Evolutionary conservation across 2,797 vertebrate genomes (phyloP), one percentile per base, ranked within the genome.

Genomic region (Pygocentrus nattereri): DNA sequence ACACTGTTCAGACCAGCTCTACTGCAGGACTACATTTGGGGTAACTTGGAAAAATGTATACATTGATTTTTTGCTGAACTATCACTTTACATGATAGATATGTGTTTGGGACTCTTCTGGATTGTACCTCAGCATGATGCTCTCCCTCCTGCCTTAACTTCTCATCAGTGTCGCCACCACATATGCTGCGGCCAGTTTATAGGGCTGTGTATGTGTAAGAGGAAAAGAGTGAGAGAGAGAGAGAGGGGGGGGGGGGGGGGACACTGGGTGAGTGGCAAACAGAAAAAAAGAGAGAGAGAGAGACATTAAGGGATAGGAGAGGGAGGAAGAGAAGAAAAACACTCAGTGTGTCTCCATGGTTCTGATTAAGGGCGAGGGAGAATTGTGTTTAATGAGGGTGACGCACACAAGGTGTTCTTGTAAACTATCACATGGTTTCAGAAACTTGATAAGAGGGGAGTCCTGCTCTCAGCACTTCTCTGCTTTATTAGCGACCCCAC

Each of bases 371-470:
- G 95, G 89, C 83, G 87, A 76, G 86, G 74, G 93, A 96, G 93
- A 93, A 94, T 95, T 96, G 96, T 95, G 96, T 97, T 96, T 97
- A 97, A 97, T 95, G 95, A 96, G 95, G 91, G 90, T 96, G 95
- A 97, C 93, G 94, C 97, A 97, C 92, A 91, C 94, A 95, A 96
- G 96, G 95, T 96, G 96, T 96, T 97, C 95, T 95, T 95, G 96
- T 98, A 97, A 98, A 97, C 97, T 96, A 97, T 96, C 95, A 93
- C 95, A 96, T 97, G 95, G 95, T 97, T 98, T 98, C 67, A 97
- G 96, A 98, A 97, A 97, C 95, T 96, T 96, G 96, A 96, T 98
- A 97, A 98, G 96, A 94, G 95, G 91, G 94, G 95, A 94, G 97
- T 97, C 96, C 97, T 97, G 96, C 95, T 96, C 93, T 95, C 96